Conservation (phyloP, 2,888 invertebrate genomes). For the Zaprionus lineosus region DNA sequence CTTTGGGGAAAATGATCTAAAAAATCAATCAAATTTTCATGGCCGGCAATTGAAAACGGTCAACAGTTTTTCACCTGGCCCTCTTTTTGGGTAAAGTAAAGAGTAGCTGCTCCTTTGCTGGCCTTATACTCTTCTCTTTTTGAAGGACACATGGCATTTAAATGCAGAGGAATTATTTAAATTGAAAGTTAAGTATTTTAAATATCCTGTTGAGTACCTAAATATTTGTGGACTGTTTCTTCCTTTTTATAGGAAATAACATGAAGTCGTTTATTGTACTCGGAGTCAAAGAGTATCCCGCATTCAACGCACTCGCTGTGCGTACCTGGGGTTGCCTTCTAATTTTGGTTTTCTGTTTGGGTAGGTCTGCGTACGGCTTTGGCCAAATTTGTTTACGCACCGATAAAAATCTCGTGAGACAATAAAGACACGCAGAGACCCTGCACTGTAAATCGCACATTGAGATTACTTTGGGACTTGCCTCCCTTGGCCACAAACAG, state of each 20-base stretch:
- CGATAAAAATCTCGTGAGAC: conserved; percentile 65
- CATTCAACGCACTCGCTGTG: no score
- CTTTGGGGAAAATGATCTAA: conserved; percentile 8
- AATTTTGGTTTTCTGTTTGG: conserved; percentile 1
- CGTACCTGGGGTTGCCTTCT: background rate
- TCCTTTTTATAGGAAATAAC: no score
- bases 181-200: no score
- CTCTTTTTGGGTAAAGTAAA: conserved; percentile 6
- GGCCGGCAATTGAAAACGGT: conserved; percentile 47
- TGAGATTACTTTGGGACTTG: conserved; percentile 49
- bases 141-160: no score
- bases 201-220: no score
- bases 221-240: no score
- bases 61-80: conserved; percentile 29
- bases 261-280: no score
- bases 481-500: conserved; percentile 18
- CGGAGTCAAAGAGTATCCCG: no score
- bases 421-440: conserved; percentile 45
- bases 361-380: conserved; percentile 29
- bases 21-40: conserved; percentile 63
- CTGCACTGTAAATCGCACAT: conserved; percentile 32
- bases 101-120: conserved; percentile 9
- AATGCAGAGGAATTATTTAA: no score
- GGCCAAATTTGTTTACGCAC: conserved; percentile 47
- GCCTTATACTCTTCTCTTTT: background rate